Evolutionary conservation across 2,113 vertebrate genomes (phyloP).

Genomic region (Beaufortia kweichowensis): DNA sequence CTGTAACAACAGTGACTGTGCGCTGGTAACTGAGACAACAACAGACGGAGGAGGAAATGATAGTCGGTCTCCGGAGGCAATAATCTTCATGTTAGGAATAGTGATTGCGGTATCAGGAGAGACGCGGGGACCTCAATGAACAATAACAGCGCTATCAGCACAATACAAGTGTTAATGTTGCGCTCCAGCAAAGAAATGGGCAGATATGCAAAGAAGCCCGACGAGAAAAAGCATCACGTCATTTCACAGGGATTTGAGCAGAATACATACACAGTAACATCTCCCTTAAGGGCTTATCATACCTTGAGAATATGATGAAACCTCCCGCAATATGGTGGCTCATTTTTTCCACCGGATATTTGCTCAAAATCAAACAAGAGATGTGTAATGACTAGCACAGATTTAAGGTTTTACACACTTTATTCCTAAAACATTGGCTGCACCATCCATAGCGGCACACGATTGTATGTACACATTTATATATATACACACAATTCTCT

Average conservation of each 20-base stretch:
- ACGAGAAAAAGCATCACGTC: conserved; percentile 27
- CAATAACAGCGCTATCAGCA: conserved; percentile 33
- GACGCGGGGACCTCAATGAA: conserved; percentile 27
- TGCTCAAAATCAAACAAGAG: conserved; percentile 11
- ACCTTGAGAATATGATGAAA: conserved; percentile 34
- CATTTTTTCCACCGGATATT: not conserved
- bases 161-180: conserved; percentile 28
- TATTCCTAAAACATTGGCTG: conserved; percentile 97
- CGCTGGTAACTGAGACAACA: too few species aligned
- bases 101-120: conserved; percentile 10
- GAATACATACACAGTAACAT: conserved; percentile 29
- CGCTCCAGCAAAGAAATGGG: conserved; percentile 28
- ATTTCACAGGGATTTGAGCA: conserved; percentile 48
- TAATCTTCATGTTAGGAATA: conserved; percentile 26
- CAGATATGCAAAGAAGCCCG: conserved; percentile 23
- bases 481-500: conserved; percentile 78
- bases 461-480: conserved; percentile 79
- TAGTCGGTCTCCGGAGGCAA: conserved; percentile 28
- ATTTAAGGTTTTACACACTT: conserved; percentile 75
- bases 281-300: conserved; percentile 36
- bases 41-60: not conserved
- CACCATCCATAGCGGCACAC: conserved; percentile 96
- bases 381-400: conserved; percentile 15
- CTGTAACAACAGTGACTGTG: not conserved
- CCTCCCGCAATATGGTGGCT: conserved; percentile 14